phyloP scores from a whole-genome alignment of 2,888 invertebrate species.

The Folsomia manolachei region DNA sequence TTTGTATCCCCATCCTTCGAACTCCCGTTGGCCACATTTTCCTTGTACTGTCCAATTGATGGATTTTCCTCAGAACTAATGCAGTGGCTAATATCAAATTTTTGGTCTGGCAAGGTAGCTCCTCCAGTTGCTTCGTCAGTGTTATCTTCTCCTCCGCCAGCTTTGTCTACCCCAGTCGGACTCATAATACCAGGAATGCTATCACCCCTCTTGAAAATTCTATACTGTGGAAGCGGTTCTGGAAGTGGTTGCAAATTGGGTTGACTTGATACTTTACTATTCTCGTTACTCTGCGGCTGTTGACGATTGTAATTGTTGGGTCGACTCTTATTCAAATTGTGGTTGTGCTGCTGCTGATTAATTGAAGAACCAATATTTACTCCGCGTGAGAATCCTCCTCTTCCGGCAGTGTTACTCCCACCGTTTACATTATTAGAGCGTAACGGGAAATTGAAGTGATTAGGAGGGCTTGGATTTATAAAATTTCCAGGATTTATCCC shows the following conservation, averaged over 20 bases:
- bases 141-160: not conserved
- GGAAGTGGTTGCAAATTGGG: not conserved
- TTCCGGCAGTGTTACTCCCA: conserved; percentile 2
- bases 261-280: not conserved
- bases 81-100: not conserved
- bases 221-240: conserved; percentile 34
- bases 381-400: not conserved
- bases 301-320: not conserved
- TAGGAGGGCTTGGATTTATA: not conserved
- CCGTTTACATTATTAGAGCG: conserved; percentile 13
- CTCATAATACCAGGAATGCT: conserved; percentile 43
- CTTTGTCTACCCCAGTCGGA: conserved; percentile 16
- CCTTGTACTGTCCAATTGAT: not conserved
- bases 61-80: not conserved
- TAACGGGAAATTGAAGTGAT: conserved; percentile 28
- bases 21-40: not conserved
- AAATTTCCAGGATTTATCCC: not conserved
- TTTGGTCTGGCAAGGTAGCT: not conserved
- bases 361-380: not conserved
- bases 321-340: not conserved
- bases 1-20: too few species aligned
- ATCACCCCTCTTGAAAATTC: conserved; percentile 47
- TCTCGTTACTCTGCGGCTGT: not conserved
- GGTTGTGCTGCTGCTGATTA: not conserved
- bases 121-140: not conserved